phyloP scores from a whole-genome alignment of 2,113 vertebrate species.

The Hymenochirus boettgeri region DNA sequence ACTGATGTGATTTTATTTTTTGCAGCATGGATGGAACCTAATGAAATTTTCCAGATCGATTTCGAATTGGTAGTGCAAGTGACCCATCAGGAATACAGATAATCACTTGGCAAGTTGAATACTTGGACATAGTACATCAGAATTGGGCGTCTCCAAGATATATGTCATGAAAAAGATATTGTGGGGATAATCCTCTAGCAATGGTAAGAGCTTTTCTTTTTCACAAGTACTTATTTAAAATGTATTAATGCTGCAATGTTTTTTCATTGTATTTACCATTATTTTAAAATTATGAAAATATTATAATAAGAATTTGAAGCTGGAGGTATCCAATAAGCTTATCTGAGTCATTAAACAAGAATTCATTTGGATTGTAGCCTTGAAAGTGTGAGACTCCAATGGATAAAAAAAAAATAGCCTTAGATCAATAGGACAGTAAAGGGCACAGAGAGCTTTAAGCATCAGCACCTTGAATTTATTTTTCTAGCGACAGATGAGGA shows the following conservation, averaged over 20 bases:
- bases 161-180: slow-evolving; percentile 79
- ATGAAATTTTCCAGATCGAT: slow-evolving; percentile 87
- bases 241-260: too few species aligned
- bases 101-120: slow-evolving; percentile 86
- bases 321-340: too few species aligned
- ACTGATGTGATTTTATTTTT: slow-evolving; percentile 16
- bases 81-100: slow-evolving; percentile 73
- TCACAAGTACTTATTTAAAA: too few species aligned
- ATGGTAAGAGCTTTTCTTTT: slow-evolving; percentile 74
- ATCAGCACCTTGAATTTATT: slow-evolving; percentile 32
- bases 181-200: slow-evolving; percentile 76
- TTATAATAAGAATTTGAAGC: too few species aligned
- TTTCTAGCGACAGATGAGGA: slow-evolving; percentile 16
- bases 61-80: slow-evolving; percentile 75
- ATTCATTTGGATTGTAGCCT: too few species aligned
- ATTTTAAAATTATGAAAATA: too few species aligned
- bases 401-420: too few species aligned
- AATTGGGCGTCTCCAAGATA: slow-evolving; percentile 81
- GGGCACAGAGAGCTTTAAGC: slow-evolving; percentile 24
- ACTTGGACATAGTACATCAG: slow-evolving; percentile 58
- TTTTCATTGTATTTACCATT: too few species aligned
- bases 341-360: too few species aligned
- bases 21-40: slow-evolving; percentile 52
- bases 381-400: too few species aligned
- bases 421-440: slow-evolving; percentile 40